Evolutionary conservation across 2,113 vertebrate genomes (phyloP), one percentile per base, ranked within the genome.

Genomic region (Daphoenositta chrysoptera): DNA sequence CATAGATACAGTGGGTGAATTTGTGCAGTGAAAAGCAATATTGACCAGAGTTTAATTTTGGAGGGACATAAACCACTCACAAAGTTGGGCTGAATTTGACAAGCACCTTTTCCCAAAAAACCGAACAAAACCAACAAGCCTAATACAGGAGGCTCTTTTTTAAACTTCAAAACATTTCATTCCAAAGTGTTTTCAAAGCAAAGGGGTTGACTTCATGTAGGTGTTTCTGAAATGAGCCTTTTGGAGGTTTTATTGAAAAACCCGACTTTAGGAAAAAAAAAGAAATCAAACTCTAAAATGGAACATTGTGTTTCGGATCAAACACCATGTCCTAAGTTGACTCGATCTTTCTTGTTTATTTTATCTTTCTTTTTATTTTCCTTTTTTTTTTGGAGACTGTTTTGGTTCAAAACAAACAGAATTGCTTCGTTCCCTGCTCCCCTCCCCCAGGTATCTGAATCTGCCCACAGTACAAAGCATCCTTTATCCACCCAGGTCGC

Each of bases 161-260:
- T 6, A 75, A 92, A 91, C 93, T 95, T 94, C 89, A 94, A 94
- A 96, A 94, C 94, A 81, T 95, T 95, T 96, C 87, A 84, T 93
- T 95, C 94, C 83, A 57, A 96, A 95, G 81, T 95, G 89, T 97
- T 97, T 96, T 96, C 95, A 95, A 94, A 97, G 94, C 91, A 97
- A 87, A 95, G 86, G 84, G 70, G 89, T 69, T 94, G 89, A 95
- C 84, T 96, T 91, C 93, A 69, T 20, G 73, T 87, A 96, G 93
- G 94, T 95, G 95, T 96, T 97, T 95, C 87, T 96, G 94, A 97
- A 96, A 96, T 76, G 91, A 95, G 65, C 87, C 94, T 95, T 95
- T 97, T 97, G 96, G 94, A 97, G 72, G 77, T 79, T 96, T 95
- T 89, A 94, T 82, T 95, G 93, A 94, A 96, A 95, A 95, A 64